Evolutionary conservation across 2,113 vertebrate species (phyloP), one percentile per base, ranked within the genome.

Genomic region (Pachypanchax playfairii): DNA sequence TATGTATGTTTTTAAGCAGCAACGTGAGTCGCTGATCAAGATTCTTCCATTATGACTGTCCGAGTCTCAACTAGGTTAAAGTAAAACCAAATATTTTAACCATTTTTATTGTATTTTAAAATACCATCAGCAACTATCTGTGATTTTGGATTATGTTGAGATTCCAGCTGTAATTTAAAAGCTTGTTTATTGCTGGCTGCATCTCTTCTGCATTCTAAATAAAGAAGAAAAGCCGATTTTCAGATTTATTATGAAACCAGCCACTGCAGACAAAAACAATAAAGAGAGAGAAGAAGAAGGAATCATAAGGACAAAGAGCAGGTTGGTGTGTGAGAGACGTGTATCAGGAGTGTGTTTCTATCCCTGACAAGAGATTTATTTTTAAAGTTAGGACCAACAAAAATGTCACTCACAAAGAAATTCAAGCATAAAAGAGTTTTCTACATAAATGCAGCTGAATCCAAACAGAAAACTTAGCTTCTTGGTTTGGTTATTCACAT

Each of bases 121-220:
- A 61, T 3, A 35, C 35, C 25, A 78, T 64, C 44, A 61, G 51
- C 48, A 59, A 49, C 43, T 64, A 56, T 65, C 73, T n/a, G 12
- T 80, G 71, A 68, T 76, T 52, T 67, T 13, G 69, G 77, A 85
- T 83, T 72, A 75, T 69, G 52, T 74, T 8, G 2, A 73, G 71
- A 78, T 65, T 52, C 41, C 13, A 33, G 8, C 31, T 39, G 62
- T 65, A n/a, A 75, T 78, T 80, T 70, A 79, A 74, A 85, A 70
- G 60, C 60, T 58, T 47, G 62, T 76, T 84, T 60, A 81, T 87
- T 79, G 74, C 31, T 12, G 39, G 20, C 0, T 29, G 11, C 1
- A 35, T 53, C 58, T 24, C 73, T 29, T 5, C 73, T 54, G 80
- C 57, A 82, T 84, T 59, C 67, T 76, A 74, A 87, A 75, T 4